Conservation (phyloP, 2,888 invertebrate species). For the Tenthredo notha region DNA sequence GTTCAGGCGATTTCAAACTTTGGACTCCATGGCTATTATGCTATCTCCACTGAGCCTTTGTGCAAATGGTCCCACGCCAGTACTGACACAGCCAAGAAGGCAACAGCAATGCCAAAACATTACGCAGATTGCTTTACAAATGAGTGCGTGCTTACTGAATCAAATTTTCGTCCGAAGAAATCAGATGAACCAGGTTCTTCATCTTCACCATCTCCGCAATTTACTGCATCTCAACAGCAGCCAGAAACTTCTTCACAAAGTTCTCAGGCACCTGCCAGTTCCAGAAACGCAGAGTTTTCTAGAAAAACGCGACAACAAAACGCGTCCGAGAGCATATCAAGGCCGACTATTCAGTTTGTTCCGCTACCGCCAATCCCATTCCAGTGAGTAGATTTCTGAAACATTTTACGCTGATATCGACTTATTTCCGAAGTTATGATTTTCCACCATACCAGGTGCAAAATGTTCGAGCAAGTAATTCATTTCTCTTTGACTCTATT, state of each 20-base stretch:
- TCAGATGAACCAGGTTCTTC: neutral
- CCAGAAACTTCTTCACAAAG: neutral
- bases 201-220: neutral
- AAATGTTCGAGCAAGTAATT: neutral
- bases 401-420: neutral
- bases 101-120: constrained; percentile 19
- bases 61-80: constrained; percentile 71
- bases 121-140: constrained; percentile 50
- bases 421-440: neutral
- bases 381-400: constrained; percentile 30
- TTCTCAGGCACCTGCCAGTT: neutral
- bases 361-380: constrained; percentile 37
- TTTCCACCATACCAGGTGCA: neutral
- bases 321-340: constrained; percentile 5
- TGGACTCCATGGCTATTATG: constrained; percentile 80
- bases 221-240: neutral
- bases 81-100: constrained; percentile 12
- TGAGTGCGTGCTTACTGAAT: constrained; percentile 42
- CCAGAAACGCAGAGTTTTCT: neutral
- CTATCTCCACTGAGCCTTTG: constrained; percentile 78
- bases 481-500: neutral
- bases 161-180: neutral
- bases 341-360: constrained; percentile 1
- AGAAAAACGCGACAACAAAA: constrained; percentile 1
- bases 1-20: constrained; percentile 79